Percentiles rank a stretch among this genome's conserved stretches.
These are phyloP conservation scores for Achatina immaculata DNA, from an alignment of 1,140 invertebrate genomes.

Conservation along the genomic window DNA sequence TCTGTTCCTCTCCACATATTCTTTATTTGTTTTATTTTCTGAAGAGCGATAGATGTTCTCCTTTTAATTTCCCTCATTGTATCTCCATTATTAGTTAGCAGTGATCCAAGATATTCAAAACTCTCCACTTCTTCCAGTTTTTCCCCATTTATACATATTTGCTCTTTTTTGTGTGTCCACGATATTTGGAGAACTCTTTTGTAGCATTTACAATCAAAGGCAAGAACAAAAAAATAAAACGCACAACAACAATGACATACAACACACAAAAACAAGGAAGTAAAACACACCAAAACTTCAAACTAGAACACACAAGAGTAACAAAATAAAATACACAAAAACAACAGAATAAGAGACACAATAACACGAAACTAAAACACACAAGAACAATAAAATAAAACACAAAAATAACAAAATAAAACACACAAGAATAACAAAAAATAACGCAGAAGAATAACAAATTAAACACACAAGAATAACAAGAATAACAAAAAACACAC, in stretches of 20 bases:
- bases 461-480: neutral
- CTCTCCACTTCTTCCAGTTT: no score
- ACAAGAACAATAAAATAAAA: neutral
- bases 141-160: no score
- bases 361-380: neutral
- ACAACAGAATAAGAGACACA: no score
- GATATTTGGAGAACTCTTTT: no score
- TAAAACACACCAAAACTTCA: neutral
- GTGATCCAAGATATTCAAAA: no score
- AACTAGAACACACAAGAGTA: neutral
- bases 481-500: neutral
- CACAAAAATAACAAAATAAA: slow-evolving; percentile 3
- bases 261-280: neutral
- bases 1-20: no score
- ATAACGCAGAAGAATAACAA: neutral
- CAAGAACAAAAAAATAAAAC: neutral
- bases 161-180: no score
- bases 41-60: no score
- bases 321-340: neutral
- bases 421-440: slow-evolving; percentile 23
- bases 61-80: no score
- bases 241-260: neutral
- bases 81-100: no score
- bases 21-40: no score
- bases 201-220: no score